Conservation (phyloP, 2,888 invertebrate species). For the Acanthoscelides obtectus region DNA sequence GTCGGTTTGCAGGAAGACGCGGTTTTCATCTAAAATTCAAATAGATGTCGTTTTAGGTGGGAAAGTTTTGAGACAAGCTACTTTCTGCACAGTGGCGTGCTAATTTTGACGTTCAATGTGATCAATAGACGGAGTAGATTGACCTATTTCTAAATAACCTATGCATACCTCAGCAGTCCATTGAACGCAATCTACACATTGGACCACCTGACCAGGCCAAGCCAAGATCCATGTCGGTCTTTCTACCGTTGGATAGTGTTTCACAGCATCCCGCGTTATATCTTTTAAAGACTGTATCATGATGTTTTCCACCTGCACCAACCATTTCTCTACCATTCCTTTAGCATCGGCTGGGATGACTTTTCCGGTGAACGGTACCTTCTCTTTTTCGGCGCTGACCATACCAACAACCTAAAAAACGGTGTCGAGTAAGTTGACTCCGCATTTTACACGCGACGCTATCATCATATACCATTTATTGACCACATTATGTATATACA, state of each 20-base stretch:
- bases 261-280: slow-evolving; percentile 67
- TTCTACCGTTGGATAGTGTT: slow-evolving; percentile 57
- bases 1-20: too few relatives aligned
- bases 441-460: too few relatives aligned
- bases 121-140: too few relatives aligned
- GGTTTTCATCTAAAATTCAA: too few relatives aligned
- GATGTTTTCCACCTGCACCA: slow-evolving; percentile 80
- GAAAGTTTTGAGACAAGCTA: too few relatives aligned
- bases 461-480: too few relatives aligned
- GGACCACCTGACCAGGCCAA: slow-evolving; percentile 89
- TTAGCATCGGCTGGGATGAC: slow-evolving; percentile 88
- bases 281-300: slow-evolving; percentile 83
- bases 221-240: slow-evolving; percentile 76
- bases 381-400: slow-evolving; percentile 83
- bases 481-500: too few relatives aligned
- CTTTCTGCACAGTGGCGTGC: too few relatives aligned
- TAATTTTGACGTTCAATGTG: too few relatives aligned
- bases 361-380: slow-evolving; percentile 71
- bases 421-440: too few relatives aligned
- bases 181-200: slow-evolving; percentile 78
- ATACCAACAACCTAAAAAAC: slow-evolving; percentile 65
- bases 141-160: too few relatives aligned
- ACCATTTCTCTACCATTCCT: slow-evolving; percentile 94
- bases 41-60: too few relatives aligned
- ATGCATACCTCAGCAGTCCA: slow-evolving; percentile 81